A percentile compares a stretch with the other conserved stretches of the same genome.
Evolutionary conservation across 2,113 vertebrate genomes (phyloP).

Genomic region (Centropus unirufus): DNA sequence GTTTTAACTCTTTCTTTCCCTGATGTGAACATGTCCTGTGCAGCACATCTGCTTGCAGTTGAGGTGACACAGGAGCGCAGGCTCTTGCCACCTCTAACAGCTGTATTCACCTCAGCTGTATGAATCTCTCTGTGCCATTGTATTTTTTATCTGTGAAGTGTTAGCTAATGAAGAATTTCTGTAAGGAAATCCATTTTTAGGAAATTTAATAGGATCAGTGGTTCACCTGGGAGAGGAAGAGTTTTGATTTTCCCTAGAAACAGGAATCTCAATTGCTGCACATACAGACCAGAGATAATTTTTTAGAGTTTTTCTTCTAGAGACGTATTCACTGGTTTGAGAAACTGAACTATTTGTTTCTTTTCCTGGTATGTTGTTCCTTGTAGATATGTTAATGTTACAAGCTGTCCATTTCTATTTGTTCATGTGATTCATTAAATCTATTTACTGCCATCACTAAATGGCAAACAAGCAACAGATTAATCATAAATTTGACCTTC

Average conservation of each 20-base stretch:
- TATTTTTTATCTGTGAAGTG: neutral
- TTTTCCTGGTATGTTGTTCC: neutral
- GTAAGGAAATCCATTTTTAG: neutral
- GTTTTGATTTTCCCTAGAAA: neutral
- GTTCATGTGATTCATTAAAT: neutral
- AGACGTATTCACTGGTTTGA: neutral
- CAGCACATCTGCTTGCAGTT: neutral
- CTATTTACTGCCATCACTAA: slow-evolving; percentile 31
- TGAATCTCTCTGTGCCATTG: neutral
- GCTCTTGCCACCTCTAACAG: neutral
- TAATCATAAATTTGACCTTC: slow-evolving; percentile 44
- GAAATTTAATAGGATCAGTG: neutral
- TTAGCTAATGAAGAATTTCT: neutral
- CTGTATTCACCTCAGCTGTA: neutral
- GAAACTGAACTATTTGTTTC: slow-evolving; percentile 15
- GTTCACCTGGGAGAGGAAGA: neutral
- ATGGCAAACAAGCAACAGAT: slow-evolving; percentile 19
- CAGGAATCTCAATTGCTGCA: neutral
- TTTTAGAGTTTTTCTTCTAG: neutral
- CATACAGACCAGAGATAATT: neutral
- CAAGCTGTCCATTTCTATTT: slow-evolving; percentile 4
- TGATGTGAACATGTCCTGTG: rapidly evolving
- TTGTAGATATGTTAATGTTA: neutral
- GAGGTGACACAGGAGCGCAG: neutral
- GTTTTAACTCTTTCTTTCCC: neutral